Base-by-base conservation (phyloP, 1,140 invertebrate species). In the Bombus consobrinus region DNA sequence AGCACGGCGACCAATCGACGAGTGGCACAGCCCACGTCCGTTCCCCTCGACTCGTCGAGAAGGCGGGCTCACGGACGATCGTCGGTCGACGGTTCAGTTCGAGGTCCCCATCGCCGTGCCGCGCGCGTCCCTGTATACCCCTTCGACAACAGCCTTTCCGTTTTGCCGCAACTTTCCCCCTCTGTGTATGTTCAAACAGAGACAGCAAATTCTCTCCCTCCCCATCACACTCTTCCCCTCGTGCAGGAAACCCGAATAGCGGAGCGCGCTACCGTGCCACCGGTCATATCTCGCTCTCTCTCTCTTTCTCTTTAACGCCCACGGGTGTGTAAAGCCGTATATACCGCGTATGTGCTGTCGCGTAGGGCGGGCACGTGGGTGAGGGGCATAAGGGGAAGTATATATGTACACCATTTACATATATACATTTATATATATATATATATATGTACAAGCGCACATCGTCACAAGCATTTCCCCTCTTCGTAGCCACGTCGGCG, bases 1-100 rank as follows among this genome's bases (percentile, higher is more conserved):
- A 91, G 85, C 83, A 89, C 86, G 88, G 34, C 87, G 88, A 73
- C 92, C 92, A 92, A 92, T 94, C 92, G 91, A 86, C 88, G 93
- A 90, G 93, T 94, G 77, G 94, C 91, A 93, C 94, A 85, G 92
- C 92, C 94, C 94, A 93, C 92, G 92, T 91, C 79, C 86, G 87
- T 89, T 87, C 86, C 90, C 89, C 87, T 91, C 88, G 89, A 87
- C 89, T 78, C 78, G 76, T 74, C 87, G 88, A 83, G 89, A 92
- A 87, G 92, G 92, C 90, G 92, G 88, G 89, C 80, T 86, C 72
- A 85, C 81, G 76, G 68, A 79, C 72, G 34, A 57, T 76, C 83
- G 72, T 86, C 89, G 88, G 86, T 34, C 68, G 87, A 75, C 76
- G 80, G 68, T 74, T 90, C 80, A 53, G 62, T 81, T 81, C 87